Evolutionary conservation across 2,797 vertebrate genomes (phyloP).

Genomic region (Melanotaenia pygmaea): DNA sequence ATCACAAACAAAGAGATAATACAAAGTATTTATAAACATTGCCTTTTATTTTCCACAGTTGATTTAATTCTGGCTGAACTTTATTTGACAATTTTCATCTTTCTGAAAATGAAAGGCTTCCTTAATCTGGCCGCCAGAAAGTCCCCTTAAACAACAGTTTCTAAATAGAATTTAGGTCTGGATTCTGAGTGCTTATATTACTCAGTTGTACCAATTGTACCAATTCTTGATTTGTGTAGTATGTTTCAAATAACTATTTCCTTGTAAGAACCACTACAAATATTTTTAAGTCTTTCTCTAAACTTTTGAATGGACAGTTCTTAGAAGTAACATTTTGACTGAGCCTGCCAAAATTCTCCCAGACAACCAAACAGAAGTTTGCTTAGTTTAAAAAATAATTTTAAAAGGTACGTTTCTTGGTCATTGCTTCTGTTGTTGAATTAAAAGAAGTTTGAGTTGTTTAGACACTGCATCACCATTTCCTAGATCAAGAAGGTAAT

Average conservation of each 20-base stretch:
- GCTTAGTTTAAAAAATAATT: neutral
- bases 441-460: neutral
- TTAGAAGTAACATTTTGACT: neutral
- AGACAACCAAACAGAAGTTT: neutral
- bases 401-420: neutral
- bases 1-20: neutral
- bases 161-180: neutral
- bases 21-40: neutral
- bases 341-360: neutral
- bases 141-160: neutral
- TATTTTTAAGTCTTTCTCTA: too few species aligned
- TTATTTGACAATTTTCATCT: neutral
- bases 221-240: neutral
- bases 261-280: too few species aligned
- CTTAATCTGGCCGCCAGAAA: neutral
- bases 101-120: neutral
- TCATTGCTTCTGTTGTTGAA: neutral
- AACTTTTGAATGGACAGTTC: too few species aligned
- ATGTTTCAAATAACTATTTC: neutral
- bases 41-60: neutral
- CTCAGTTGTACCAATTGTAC: neutral
- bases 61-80: neutral
- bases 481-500: too few species aligned
- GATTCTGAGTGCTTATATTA: neutral
- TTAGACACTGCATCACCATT: neutral